These are phyloP conservation scores for Uropsilus gracilis DNA, from an alignment of 2,113 vertebrate species.

Conservation along the genomic window DNA sequence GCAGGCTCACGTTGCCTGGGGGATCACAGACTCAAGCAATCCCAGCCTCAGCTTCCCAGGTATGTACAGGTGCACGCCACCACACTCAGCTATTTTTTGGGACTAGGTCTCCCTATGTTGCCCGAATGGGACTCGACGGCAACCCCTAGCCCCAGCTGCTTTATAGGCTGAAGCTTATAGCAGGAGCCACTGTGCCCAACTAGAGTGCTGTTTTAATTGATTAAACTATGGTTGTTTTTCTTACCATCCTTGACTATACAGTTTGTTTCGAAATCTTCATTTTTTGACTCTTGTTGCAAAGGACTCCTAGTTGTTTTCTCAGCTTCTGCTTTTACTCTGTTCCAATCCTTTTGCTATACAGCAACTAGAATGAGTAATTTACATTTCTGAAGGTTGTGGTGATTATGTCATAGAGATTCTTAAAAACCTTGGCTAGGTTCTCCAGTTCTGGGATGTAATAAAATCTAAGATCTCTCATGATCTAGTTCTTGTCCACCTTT, in stretches of 20 bases:
- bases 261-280: too few species aligned
- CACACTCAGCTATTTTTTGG: too few species aligned
- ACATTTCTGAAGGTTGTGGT: not conserved
- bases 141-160: too few species aligned
- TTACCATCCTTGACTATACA: not conserved
- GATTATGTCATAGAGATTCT: not conserved
- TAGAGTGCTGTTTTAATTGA: conserved; percentile 9
- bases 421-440: conserved; percentile 19
- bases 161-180: too few species aligned
- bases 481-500: not conserved
- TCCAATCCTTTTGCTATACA: not conserved
- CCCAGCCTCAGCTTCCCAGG: too few species aligned
- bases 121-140: too few species aligned
- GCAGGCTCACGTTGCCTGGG: too few species aligned
- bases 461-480: not conserved
- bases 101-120: too few species aligned
- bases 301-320: not conserved
- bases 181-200: too few species aligned
- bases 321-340: not conserved
- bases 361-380: not conserved
- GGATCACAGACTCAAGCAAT: too few species aligned
- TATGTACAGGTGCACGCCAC: too few species aligned
- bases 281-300: conserved; percentile 20
- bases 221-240: not conserved
- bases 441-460: not conserved